Evolutionary conservation across 2,113 vertebrate species (phyloP), one percentile per base, ranked within the genome.

Genomic region (Vimba vimba): DNA sequence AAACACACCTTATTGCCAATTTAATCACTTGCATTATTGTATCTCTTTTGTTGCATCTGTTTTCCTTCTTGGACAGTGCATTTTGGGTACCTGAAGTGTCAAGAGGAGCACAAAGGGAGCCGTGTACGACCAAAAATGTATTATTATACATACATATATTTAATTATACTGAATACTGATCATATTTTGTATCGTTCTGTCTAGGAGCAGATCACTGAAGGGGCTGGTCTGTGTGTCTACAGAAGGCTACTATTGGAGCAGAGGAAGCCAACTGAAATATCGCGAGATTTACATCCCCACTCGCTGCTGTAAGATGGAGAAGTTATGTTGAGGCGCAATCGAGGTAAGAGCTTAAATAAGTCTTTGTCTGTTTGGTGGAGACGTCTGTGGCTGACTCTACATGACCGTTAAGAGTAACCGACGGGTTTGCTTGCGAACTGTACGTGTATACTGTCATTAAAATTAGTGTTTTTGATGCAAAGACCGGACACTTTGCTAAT

Each of bases 241-340:
- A 25, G 47, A 27, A 73, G 6, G 21, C 73, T 83, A 39, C 81
- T 83, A 83, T 83, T 83, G 82, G 82, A 25, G 68, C 47, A 43
- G 33, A 59, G 30, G 33, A 83, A 39, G 45, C 64, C 19, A 50
- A 39, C 4, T 74, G 66, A 83, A 83, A 83, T 94, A 92, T 94
- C 94, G 94, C 95, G 95, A 95, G 93, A 94, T 86, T 86, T 52
- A n/a, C 91, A 91, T 91, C 89, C 87, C 88, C 85, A 87, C 91
- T 94, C 91, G 92, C 92, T 89, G 94, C 93, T 93, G 92, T 93
- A 95, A 96, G 92, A 96, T 96, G 95, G 95, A 94, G 95, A 95
- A 95, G 94, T 92, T 90, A 92, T 91, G 94, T 91, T 93, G 94
- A 93, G 92, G 91, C 93, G 92, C 92, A 94, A 92, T 90, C 85